These are phyloP conservation scores for Platanista minor DNA, from an alignment of 2,113 vertebrate genomes.

Conservation along the genomic window DNA sequence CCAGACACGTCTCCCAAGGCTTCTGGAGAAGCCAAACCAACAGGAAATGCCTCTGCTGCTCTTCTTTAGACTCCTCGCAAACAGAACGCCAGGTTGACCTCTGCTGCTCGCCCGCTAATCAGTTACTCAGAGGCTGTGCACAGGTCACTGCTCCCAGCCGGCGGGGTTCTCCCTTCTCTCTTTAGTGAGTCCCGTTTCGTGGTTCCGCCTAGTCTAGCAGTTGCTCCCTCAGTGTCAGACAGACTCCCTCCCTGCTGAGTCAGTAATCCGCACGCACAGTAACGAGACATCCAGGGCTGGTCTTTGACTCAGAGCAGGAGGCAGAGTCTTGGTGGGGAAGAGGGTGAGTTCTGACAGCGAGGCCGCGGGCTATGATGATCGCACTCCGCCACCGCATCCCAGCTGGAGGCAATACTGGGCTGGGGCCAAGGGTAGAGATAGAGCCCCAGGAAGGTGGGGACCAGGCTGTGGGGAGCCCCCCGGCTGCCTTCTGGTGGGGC, in stretches of 20 bases:
- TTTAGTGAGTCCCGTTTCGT: neutral
- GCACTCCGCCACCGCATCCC: neutral
- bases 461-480: neutral
- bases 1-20: fast-evolving
- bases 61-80: fast-evolving
- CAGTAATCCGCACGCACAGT: fast-evolving
- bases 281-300: neutral
- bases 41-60: too few relatives aligned
- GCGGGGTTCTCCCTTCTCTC: neutral
- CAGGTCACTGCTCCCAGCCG: neutral
- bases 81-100: neutral
- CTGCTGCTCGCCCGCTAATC: neutral
- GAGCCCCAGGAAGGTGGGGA: neutral
- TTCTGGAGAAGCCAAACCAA: neutral
- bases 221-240: fast-evolving
- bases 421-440: neutral
- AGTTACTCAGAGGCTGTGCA: neutral
- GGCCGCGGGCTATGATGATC: neutral
- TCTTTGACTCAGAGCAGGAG: neutral
- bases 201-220: neutral
- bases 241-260: neutral
- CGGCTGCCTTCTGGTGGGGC: neutral
- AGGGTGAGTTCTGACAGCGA: neutral
- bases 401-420: neutral
- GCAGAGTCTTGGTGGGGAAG: neutral